Evolutionary conservation across 2,113 vertebrate species (phyloP).

Genomic region (Crocuta crocuta): DNA sequence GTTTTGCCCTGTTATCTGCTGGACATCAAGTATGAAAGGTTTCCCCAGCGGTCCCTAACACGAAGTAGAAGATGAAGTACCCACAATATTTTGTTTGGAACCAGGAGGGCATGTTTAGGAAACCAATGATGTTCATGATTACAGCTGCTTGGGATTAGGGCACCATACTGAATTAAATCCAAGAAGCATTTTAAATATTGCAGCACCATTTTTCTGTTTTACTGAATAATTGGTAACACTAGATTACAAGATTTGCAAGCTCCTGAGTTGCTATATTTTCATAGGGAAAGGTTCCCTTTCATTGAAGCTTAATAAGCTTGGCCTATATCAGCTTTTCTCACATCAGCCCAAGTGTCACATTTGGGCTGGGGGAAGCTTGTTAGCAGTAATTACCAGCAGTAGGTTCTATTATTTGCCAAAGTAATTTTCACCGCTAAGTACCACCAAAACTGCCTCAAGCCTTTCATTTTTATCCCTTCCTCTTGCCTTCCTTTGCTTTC

Average conservation of each 20-base stretch:
- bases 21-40: slow-evolving; percentile 55
- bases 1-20: slow-evolving; percentile 58
- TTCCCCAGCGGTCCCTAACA: slow-evolving; percentile 44
- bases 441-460: slow-evolving; percentile 91
- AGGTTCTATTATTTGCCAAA: slow-evolving; percentile 92
- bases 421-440: slow-evolving; percentile 95
- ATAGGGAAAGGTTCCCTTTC: slow-evolving; percentile 83
- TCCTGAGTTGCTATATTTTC: slow-evolving; percentile 86
- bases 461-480: slow-evolving; percentile 86
- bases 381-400: slow-evolving; percentile 94
- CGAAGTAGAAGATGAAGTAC: slow-evolving; percentile 69
- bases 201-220: slow-evolving; percentile 85
- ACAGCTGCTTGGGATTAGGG: slow-evolving; percentile 84
- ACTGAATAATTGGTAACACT: slow-evolving; percentile 87
- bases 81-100: slow-evolving; percentile 81
- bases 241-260: slow-evolving; percentile 88
- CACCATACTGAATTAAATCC: slow-evolving; percentile 68
- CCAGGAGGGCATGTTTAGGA: slow-evolving; percentile 70
- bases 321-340: slow-evolving; percentile 89
- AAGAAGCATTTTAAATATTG: slow-evolving; percentile 86
- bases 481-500: slow-evolving; percentile 86
- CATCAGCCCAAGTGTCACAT: slow-evolving; percentile 89
- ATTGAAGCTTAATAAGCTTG: slow-evolving; percentile 89
- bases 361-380: slow-evolving; percentile 89
- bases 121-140: slow-evolving; percentile 81